A percentile compares a stretch with the other conserved stretches of the same genome.
These are phyloP conservation scores for Melanerpes formicivorus DNA, from an alignment of 2,113 vertebrate species.

Conservation along the genomic window DNA sequence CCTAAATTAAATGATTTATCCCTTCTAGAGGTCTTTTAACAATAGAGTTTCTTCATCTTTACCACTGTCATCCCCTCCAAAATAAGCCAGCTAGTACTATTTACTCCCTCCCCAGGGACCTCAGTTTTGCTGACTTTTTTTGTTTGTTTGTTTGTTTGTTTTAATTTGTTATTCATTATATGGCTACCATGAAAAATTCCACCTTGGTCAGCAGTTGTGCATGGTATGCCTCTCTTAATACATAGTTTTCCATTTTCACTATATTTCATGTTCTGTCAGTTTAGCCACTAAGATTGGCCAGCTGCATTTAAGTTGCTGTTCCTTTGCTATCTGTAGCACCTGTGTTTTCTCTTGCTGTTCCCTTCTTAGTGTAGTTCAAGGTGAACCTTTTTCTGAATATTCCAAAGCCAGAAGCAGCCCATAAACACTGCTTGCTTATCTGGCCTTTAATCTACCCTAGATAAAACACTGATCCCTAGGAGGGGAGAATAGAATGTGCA, in stretches of 20 bases:
- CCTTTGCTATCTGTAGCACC: background rate
- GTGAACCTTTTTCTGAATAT: background rate
- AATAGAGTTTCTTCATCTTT: background rate
- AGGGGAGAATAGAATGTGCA: background rate
- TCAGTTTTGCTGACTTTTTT: conserved; percentile 7
- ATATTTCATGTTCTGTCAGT: conserved; percentile 2
- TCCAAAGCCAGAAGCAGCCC: background rate
- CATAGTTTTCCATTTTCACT: background rate
- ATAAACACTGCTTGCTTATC: background rate
- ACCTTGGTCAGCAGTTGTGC: conserved; percentile 21
- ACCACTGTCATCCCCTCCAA: background rate
- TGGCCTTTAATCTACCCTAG: background rate
- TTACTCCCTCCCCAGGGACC: background rate
- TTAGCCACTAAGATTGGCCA: background rate
- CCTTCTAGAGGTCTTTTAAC: background rate
- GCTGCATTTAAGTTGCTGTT: background rate
- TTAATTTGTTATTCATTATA: conserved; percentile 12
- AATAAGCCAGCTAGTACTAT: background rate
- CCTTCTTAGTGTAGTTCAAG: background rate
- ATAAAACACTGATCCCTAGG: background rate
- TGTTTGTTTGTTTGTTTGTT: background rate
- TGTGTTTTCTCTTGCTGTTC: background rate
- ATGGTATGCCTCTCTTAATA: background rate
- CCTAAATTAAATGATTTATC: background rate
- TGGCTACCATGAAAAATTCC: background rate